Percentiles rank a stretch among this genome's conserved stretches.
phyloP scores from a whole-genome alignment of 2,888 invertebrate genomes.

The Pterostichus madidus region DNA sequence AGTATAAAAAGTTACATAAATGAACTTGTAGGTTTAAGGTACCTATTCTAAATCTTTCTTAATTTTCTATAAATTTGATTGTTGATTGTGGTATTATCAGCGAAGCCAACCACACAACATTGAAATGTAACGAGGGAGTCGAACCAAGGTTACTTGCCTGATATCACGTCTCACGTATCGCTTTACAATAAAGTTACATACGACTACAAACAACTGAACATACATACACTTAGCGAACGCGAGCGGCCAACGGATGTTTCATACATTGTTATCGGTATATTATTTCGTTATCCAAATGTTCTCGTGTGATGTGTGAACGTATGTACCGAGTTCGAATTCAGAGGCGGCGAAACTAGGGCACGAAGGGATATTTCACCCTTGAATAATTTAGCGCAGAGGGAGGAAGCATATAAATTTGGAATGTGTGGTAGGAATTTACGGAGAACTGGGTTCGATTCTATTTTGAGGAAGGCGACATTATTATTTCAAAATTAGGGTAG shows the following conservation, averaged over 20 bases:
- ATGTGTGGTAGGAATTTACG: slow-evolving; percentile 20
- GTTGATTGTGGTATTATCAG: not conserved
- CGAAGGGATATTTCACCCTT: slow-evolving; percentile 37
- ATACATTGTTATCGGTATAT: slow-evolving; percentile 55
- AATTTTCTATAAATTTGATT: not conserved
- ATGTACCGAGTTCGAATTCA: slow-evolving; percentile 25
- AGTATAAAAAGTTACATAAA: too few species aligned
- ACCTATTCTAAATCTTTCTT: too few species aligned
- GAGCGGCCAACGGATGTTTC: slow-evolving; percentile 14
- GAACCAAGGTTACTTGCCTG: slow-evolving; percentile 17
- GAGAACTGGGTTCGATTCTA: slow-evolving; percentile 13
- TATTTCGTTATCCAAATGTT: slow-evolving; percentile 42
- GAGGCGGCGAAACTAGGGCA: slow-evolving; percentile 40
- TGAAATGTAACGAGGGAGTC: slow-evolving; percentile 11
- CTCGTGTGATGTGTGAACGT: slow-evolving; percentile 11
- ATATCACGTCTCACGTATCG: slow-evolving; percentile 36
- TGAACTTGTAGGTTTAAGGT: too few species aligned
- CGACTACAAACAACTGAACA: slow-evolving; percentile 17
- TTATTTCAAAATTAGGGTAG: slow-evolving; percentile 31
- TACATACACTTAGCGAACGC: not conserved
- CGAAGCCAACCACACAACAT: not conserved
- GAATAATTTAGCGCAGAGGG: slow-evolving; percentile 20
- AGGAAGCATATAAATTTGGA: slow-evolving; percentile 30
- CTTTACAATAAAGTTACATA: slow-evolving; percentile 43
- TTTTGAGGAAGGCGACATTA: not conserved